Evolutionary conservation across 2,888 invertebrate genomes (phyloP).

Genomic region (Eumacrocentrus americanus): DNA sequence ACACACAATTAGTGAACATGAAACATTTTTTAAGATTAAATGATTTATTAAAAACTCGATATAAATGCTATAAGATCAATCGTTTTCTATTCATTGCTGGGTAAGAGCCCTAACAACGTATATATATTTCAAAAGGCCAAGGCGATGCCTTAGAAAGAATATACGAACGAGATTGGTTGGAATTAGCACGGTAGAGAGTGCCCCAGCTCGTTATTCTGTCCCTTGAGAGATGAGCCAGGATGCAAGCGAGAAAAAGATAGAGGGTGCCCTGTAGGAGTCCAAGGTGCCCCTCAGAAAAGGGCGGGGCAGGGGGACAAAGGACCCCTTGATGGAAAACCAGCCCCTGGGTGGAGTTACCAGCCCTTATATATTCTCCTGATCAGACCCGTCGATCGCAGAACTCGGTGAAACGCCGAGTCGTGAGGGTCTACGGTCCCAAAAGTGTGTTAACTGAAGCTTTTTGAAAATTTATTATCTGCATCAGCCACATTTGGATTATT

Average conservation of each 20-base stretch:
- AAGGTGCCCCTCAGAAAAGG: slow-evolving; percentile 46
- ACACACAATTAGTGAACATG: too few relatives aligned
- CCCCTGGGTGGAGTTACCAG: slow-evolving; percentile 59
- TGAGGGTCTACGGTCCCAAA: slow-evolving; percentile 26
- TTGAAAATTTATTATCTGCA: too few relatives aligned
- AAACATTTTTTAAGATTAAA: neutral
- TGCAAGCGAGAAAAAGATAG: slow-evolving; percentile 5
- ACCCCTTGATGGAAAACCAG: slow-evolving; percentile 48
- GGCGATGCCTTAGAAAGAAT: slow-evolving; percentile 24
- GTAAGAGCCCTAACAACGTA: neutral
- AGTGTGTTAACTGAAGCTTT: too few relatives aligned
- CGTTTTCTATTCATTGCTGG: slow-evolving; percentile 19
- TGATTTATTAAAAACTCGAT: neutral
- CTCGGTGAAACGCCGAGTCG: slow-evolving; percentile 43
- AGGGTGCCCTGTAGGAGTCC: slow-evolving; percentile 34
- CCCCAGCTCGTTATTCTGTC: slow-evolving; percentile 19
- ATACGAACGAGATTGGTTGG: slow-evolving; percentile 22
- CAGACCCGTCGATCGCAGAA: slow-evolving; percentile 44
- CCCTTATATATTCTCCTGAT: slow-evolving; percentile 46
- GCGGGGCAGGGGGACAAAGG: slow-evolving; percentile 52
- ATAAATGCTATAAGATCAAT: slow-evolving; percentile 9
- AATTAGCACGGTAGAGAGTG: slow-evolving; percentile 24
- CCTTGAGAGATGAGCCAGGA: slow-evolving; percentile 13
- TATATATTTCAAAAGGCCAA: slow-evolving; percentile 20
- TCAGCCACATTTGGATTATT: slow-evolving; percentile 32